Conservation (phyloP, 1,140 invertebrate genomes). For the Zeugodacus cucurbitae region DNA sequence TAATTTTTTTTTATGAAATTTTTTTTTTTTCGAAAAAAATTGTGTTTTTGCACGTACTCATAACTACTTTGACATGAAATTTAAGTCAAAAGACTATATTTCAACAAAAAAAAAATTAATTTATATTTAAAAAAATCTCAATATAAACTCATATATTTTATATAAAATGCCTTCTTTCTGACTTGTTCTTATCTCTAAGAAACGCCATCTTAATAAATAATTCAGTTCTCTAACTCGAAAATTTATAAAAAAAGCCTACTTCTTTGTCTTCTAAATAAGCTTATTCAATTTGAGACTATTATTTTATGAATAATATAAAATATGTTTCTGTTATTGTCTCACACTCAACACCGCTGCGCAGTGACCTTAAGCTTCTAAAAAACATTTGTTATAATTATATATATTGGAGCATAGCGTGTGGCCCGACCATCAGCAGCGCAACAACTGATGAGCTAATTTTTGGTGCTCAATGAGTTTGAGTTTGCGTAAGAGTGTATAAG, state of each 20-base stretch:
- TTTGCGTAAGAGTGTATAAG: neutral
- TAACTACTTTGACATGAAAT: too few species aligned
- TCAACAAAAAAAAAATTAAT: too few species aligned
- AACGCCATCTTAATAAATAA: too few species aligned
- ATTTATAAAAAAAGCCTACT: neutral
- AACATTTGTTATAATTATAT: neutral
- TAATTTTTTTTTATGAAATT: too few species aligned
- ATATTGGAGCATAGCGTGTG: neutral
- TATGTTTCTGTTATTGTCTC: neutral
- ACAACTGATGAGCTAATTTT: slow-evolving; percentile 33
- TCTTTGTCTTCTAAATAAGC: neutral
- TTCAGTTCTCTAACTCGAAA: too few species aligned
- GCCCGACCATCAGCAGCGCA: neutral
- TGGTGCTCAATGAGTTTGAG: neutral
- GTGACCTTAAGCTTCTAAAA: neutral
- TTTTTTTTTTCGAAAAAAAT: too few species aligned
- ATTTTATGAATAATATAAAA: neutral
- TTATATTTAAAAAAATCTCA: too few species aligned
- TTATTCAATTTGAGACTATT: neutral
- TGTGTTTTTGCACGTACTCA: too few species aligned
- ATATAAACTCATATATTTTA: too few species aligned
- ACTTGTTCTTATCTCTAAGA: too few species aligned
- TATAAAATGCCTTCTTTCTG: too few species aligned
- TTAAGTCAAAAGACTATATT: too few species aligned
- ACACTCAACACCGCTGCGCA: neutral